phyloP scores from a whole-genome alignment of 2,113 vertebrate genomes.

The Seriola rivoliana region DNA sequence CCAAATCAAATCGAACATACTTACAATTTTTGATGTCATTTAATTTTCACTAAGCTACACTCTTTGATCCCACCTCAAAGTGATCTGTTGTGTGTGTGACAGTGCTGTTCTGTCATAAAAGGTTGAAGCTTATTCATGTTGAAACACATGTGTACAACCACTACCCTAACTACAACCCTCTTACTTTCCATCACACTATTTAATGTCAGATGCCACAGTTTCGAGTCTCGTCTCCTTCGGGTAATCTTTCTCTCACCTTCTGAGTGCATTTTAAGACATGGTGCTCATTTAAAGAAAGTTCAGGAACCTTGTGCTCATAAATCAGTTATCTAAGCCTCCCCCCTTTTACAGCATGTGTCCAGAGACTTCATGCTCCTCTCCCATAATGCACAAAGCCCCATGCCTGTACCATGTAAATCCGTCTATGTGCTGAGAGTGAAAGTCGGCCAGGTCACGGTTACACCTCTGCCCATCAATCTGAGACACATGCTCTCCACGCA shows the following conservation, averaged over 20 bases:
- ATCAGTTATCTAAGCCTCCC: slow-evolving; percentile 19
- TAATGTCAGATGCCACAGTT: background rate
- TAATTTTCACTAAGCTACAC: background rate
- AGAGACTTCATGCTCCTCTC: slow-evolving; percentile 23
- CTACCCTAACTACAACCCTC: background rate
- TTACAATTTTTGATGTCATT: background rate
- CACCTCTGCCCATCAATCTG: slow-evolving; percentile 74
- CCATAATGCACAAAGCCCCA: slow-evolving; percentile 10
- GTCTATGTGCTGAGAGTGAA: slow-evolving; percentile 54
- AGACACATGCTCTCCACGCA: slow-evolving; percentile 45
- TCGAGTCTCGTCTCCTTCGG: background rate
- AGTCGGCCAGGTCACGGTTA: slow-evolving; percentile 70
- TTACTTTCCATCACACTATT: background rate
- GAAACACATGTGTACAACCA: background rate
- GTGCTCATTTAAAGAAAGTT: slow-evolving; percentile 11
- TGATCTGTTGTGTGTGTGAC: background rate
- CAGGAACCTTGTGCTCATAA: background rate
- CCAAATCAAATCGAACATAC: background rate
- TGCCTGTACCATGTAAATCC: slow-evolving; percentile 43
- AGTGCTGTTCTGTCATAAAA: background rate
- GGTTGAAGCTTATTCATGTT: background rate
- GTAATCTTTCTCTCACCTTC: background rate
- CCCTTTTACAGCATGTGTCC: slow-evolving; percentile 15
- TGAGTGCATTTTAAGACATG: background rate
- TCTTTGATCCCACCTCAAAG: background rate